Percentiles rank a stretch among this genome's conserved stretches.
These are phyloP conservation scores for Nematopogon swammerdamellus DNA, from an alignment of 2,888 invertebrate genomes.

Conservation along the genomic window DNA sequence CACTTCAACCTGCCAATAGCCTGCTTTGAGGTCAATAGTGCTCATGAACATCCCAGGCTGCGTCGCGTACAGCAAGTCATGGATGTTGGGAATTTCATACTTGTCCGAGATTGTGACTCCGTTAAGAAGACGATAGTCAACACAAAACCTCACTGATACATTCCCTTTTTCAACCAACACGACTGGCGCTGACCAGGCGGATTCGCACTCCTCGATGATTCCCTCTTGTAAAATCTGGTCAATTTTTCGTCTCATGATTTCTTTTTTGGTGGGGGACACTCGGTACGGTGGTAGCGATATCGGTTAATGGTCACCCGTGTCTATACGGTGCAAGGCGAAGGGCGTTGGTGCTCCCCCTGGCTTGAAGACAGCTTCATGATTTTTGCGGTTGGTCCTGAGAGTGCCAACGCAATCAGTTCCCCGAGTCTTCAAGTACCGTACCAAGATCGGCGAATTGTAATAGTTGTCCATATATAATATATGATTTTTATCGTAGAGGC, in stretches of 20 bases:
- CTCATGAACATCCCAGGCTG: slow-evolving; percentile 15
- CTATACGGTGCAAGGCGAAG: slow-evolving; percentile 12
- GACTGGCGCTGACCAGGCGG: slow-evolving; percentile 19
- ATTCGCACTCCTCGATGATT: slow-evolving; percentile 20
- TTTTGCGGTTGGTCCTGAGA: slow-evolving; percentile 1
- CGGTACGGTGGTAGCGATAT: slow-evolving; percentile 18
- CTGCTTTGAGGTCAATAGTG: slow-evolving; percentile 21
- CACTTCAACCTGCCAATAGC: slow-evolving; percentile 23
- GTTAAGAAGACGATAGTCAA: slow-evolving; percentile 18
- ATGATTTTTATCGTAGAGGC: background rate
- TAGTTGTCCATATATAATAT: too few relatives aligned
- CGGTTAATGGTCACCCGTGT: slow-evolving; percentile 15
- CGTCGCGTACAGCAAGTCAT: slow-evolving; percentile 19
- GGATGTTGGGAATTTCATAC: slow-evolving; percentile 21
- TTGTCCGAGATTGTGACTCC: slow-evolving; percentile 2
- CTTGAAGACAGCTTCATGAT: background rate
- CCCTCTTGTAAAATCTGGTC: slow-evolving; percentile 16
- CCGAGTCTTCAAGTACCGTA: background rate
- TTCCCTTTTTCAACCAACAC: slow-evolving; percentile 19
- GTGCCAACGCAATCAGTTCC: background rate
- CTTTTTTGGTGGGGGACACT: slow-evolving; percentile 13
- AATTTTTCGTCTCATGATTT: slow-evolving; percentile 12
- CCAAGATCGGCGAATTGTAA: background rate
- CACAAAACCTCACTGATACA: slow-evolving; percentile 15
- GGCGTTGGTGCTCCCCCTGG: slow-evolving; percentile 7